Base-by-base conservation (phyloP, 2,888 invertebrate species). In the Venusia cambrica region DNA sequence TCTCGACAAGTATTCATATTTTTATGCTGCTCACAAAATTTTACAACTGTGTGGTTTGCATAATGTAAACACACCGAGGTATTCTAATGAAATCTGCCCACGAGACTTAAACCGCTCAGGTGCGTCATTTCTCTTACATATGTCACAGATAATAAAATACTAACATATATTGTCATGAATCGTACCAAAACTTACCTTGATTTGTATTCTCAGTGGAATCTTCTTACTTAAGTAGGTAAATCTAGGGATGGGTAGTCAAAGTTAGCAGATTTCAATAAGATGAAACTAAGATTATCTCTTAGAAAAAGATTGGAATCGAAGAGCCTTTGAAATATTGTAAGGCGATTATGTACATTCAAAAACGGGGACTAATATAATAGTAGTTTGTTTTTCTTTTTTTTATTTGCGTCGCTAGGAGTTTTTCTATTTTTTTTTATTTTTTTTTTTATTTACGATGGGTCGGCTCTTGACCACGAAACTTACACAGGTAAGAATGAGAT, bases 11-110 rank as follows among this genome's bases (percentile, higher is more conserved):
- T 62, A 54, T 67, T 76, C 56, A 54, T 63, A 70, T 68, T 70
- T 69, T 67, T 54, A 69, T 62, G 66, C 55, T 62, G 62, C 58
- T 61, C 57, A 29, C 64, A 57, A 76, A 77, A 69, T 76, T 73
- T 73, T 73, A 63, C 74, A 57, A 44, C 32, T 44, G 50, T 54
- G 24, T 37, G 32, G 12, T 40, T 20, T 45, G 32, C 37, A 45
- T 51, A 51, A 51, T 54, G 38, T 44, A 26, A 34, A 16, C 27
- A 28, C 28, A 24, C 16, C 11, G 16, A 28, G n/a, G 21, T 37
- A 34, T 29, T 43, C 16, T 32, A 44, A 39, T 38, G 35, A 36
- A 33, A 19, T 34, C 7, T 17, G 11, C 8, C 10, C 10, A 20
- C 10, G 3, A n/a, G n/a, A n/a, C n/a, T n/a, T n/a, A n/a, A n/a